These are phyloP conservation scores for Rhynchophorus ferrugineus DNA, from an alignment of 1,140 invertebrate genomes.

Conservation along the genomic window DNA sequence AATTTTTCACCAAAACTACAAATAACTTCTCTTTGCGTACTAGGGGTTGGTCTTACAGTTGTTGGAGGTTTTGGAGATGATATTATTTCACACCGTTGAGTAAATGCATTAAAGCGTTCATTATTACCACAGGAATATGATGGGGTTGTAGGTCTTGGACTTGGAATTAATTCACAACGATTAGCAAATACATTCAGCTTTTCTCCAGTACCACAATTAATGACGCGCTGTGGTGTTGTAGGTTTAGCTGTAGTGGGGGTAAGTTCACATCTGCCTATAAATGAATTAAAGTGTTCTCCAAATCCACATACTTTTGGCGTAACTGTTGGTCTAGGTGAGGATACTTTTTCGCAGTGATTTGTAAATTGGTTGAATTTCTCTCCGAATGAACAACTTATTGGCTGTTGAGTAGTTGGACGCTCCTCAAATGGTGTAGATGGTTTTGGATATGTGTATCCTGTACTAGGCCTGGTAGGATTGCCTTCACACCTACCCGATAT, in stretches of 20 bases:
- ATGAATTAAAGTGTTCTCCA: slow-evolving; percentile 11
- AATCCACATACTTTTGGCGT: background rate
- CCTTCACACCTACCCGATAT: background rate
- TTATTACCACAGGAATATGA: background rate
- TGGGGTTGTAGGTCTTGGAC: slow-evolving; percentile 10
- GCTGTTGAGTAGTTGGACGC: background rate
- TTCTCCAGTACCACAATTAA: too few species aligned
- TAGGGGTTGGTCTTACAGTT: background rate
- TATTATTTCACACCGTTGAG: background rate
- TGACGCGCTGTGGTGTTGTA: background rate
- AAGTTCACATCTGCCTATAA: slow-evolving; percentile 7
- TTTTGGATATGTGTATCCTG: background rate
- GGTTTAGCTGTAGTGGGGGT: slow-evolving; percentile 1
- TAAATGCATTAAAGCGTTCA: slow-evolving; percentile 1
- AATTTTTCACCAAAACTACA: slow-evolving; percentile 4
- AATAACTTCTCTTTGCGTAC: background rate
- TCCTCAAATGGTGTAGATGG: too few species aligned
- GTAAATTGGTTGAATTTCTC: background rate
- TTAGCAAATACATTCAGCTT: background rate
- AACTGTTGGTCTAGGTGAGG: background rate
- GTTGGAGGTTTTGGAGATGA: background rate
- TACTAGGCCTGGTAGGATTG: too few species aligned
- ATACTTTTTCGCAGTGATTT: background rate
- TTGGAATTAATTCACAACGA: slow-evolving; percentile 4
- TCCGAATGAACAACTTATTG: background rate